Evolutionary conservation across 2,797 vertebrate genomes (phyloP).

Genomic region (Xenentodon cancila): DNA sequence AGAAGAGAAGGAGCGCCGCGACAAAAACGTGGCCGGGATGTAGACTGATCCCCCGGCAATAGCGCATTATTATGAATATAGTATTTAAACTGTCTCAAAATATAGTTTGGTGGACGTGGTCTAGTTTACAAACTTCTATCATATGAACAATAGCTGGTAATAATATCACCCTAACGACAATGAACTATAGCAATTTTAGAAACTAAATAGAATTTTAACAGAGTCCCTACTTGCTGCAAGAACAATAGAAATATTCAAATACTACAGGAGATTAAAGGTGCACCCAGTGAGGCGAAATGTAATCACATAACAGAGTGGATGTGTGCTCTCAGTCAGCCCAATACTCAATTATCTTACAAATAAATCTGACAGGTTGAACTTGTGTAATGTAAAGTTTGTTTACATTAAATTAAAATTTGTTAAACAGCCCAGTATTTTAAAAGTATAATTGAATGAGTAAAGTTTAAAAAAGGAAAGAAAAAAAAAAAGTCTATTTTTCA

Average conservation of each 20-base stretch:
- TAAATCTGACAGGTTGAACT: conserved; percentile 43
- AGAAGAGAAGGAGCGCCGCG: conserved; percentile 84
- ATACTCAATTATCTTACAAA: conserved; percentile 27
- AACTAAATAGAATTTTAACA: conserved; percentile 15
- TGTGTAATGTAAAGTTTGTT: conserved; percentile 66
- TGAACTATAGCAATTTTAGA: conserved; percentile 62
- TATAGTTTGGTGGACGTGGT: conserved; percentile 82
- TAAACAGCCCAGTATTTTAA: conserved; percentile 65
- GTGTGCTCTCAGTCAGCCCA: conserved; percentile 30
- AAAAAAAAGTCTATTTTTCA: conserved; percentile 67
- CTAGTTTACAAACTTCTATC: conserved; percentile 83
- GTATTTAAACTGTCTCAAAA: conserved; percentile 79
- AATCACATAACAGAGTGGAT: conserved; percentile 34
- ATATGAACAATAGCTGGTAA: conserved; percentile 79
- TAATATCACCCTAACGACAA: conserved; percentile 73
- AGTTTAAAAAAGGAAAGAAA: conserved; percentile 14
- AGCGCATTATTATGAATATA: conserved; percentile 66
- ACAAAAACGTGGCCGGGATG: conserved; percentile 90
- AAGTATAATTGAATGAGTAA: conserved; percentile 56
- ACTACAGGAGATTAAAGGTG: conserved; percentile 44
- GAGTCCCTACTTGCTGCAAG: conserved; percentile 77
- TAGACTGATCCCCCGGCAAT: conserved; percentile 54
- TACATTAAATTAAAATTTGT: conserved; percentile 63
- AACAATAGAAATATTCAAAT: conserved; percentile 57
- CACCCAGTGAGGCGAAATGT: conserved; percentile 16